These are phyloP conservation scores for Pterois miles DNA, from an alignment of 2,797 vertebrate genomes.

Conservation along the genomic window DNA sequence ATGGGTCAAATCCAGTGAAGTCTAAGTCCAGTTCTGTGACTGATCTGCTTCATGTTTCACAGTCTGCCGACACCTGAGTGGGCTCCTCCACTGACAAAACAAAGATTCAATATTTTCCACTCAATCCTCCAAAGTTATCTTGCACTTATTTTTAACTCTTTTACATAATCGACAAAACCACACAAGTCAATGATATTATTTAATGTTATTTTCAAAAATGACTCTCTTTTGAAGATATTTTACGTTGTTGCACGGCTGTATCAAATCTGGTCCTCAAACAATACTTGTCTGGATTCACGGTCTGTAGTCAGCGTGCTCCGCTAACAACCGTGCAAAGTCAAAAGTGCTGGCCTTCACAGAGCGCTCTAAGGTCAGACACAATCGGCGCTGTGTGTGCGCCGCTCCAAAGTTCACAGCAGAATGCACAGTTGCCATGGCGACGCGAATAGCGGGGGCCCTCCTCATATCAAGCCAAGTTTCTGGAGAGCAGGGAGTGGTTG, in stretches of 20 bases:
- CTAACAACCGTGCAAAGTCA: slow-evolving; percentile 44
- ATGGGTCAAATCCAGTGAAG: slow-evolving; percentile 5
- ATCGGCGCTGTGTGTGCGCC: slow-evolving; percentile 68
- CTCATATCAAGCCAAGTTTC: slow-evolving; percentile 71
- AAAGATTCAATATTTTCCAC: slow-evolving; percentile 18
- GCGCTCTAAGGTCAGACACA: slow-evolving; percentile 73
- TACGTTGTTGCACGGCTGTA: background rate
- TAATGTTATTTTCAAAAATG: background rate
- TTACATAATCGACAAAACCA: background rate
- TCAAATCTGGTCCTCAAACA: background rate
- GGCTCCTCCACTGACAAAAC: slow-evolving; percentile 54
- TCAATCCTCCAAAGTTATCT: background rate
- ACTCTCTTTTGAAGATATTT: background rate
- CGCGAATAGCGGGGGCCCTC: slow-evolving; percentile 60
- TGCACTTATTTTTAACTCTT: background rate
- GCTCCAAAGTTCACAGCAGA: slow-evolving; percentile 82
- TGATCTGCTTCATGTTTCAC: slow-evolving; percentile 67
- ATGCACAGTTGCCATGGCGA: slow-evolving; percentile 73
- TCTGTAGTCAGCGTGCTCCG: background rate
- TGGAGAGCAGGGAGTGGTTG: slow-evolving; percentile 60
- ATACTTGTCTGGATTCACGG: background rate
- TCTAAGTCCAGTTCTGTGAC: slow-evolving; percentile 26
- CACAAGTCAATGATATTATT: background rate
- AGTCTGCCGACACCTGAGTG: slow-evolving; percentile 35
- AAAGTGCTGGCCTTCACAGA: slow-evolving; percentile 48